Percentiles rank a stretch among this genome's conserved stretches.
Conservation (phyloP, 1,140 invertebrate species). For the Medauroidea extradentata region DNA sequence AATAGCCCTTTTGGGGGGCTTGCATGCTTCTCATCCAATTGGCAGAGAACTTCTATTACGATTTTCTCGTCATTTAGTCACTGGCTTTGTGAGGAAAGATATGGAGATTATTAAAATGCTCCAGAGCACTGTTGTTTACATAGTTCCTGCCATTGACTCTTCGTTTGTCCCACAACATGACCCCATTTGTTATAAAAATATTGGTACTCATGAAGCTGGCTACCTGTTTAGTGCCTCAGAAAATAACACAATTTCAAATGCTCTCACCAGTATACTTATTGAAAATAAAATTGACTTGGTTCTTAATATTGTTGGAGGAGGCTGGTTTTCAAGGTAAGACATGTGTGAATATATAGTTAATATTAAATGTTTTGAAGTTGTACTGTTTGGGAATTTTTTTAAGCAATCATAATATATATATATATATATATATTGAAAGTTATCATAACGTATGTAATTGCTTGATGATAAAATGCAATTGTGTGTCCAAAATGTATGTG, state of each 20-base stretch:
- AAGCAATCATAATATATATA: too few relatives aligned
- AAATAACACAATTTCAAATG: neutral
- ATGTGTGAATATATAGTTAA: too few relatives aligned
- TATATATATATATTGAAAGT: too few relatives aligned
- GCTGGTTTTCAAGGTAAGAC: slow-evolving; percentile 4
- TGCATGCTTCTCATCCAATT: slow-evolving; percentile 77
- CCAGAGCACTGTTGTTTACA: slow-evolving; percentile 67
- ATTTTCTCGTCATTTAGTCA: slow-evolving; percentile 73
- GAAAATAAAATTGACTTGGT: slow-evolving; percentile 6
- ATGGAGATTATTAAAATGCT: slow-evolving; percentile 59
- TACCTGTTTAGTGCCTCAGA: neutral
- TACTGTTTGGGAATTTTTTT: too few relatives aligned
- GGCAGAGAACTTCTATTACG: slow-evolving; percentile 80
- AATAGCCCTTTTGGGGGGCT: slow-evolving; percentile 74
- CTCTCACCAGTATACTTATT: neutral
- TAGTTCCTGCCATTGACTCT: slow-evolving; percentile 58
- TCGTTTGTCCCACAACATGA: neutral
- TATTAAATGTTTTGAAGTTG: too few relatives aligned
- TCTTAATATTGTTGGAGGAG: slow-evolving; percentile 7
- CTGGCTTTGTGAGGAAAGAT: slow-evolving; percentile 62
- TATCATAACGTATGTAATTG: too few relatives aligned
- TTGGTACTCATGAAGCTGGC: neutral
- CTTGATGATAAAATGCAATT: too few relatives aligned
- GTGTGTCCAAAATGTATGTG: too few relatives aligned
- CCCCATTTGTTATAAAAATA: neutral